Base-by-base conservation (phyloP, 2,797 vertebrate genomes). In the Crocodylus rhombifer region DNA sequence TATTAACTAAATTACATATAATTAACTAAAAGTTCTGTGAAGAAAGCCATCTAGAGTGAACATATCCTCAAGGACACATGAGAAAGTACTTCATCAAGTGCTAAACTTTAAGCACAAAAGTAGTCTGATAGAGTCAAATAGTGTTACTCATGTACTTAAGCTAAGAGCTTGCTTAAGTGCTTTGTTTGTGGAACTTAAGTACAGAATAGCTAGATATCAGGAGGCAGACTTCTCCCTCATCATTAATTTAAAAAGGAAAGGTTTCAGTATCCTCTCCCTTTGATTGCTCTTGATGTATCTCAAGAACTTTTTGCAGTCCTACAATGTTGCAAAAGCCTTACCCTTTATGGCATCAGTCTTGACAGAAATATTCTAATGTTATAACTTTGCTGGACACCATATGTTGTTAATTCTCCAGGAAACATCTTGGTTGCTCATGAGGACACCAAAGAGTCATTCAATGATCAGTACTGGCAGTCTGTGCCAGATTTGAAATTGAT, bases 81-180 rank as follows among this genome's bases (percentile, higher is more conserved):
- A 96, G 91, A 96, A 95, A 84, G 93, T 93, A 97, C 92, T 96
- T 95, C 95, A 97, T 95, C 93, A 96, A 92, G 93, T 86, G 96
- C 94, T 97, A 94, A 96, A 91, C 77, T 91, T 96, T 95, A 93
- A 97, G 93, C 93, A 96, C 91, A 95, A 93, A 95, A 88, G 93
- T 96, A 77, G 87, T 88, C 0, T 28, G 67, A 89, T 93, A 80
- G 93, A 96, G 94, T 96, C 87, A 83, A 16, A 95, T 88, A 92
- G 89, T 80, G 85, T 95, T 96, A 91, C 86, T 91, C 82, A 76
- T 87, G 71, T 60, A 25, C 90, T 97, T 92, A 86, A 93, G 94
- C 90, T 75, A 96, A 94, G 93, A 92, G 77, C 84, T 77, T 1
- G 67, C 14, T 2, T 73, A 94, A 93, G 65, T 87, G 84, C 75